Evolutionary conservation across 2,888 invertebrate species (phyloP).

Genomic region (Julus scandinavius): DNA sequence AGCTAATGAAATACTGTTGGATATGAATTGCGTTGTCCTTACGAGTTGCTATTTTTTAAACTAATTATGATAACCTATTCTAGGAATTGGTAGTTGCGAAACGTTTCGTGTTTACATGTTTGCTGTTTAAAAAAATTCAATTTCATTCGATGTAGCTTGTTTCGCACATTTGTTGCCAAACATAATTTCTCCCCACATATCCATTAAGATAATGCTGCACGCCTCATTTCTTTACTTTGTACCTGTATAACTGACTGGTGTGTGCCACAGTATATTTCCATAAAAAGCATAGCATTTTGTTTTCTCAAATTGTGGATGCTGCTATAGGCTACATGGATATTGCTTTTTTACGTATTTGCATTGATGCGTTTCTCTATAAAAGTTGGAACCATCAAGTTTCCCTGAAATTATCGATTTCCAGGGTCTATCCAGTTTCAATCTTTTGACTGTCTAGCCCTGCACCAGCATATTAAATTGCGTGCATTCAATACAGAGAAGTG

Average conservation of each 20-base stretch:
- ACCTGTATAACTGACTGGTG: background rate
- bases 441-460: background rate
- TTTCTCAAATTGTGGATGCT: background rate
- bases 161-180: background rate
- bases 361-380: constrained; percentile 34
- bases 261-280: background rate
- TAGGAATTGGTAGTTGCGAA: background rate
- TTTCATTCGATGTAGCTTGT: background rate
- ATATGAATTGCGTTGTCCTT: background rate
- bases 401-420: constrained; percentile 25
- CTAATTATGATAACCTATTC: background rate
- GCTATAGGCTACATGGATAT: background rate
- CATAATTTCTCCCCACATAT: background rate
- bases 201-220: background rate
- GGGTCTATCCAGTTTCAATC: background rate
- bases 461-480: constrained; percentile 13
- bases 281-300: background rate
- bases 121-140: background rate
- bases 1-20: background rate
- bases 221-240: background rate
- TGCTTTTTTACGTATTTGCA: constrained; percentile 20
- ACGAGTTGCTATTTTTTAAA: background rate
- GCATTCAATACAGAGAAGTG: constrained; percentile 35
- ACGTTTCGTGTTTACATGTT: background rate
- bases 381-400: constrained; percentile 22